phyloP scores from a whole-genome alignment of 2,113 vertebrate species.

The Rousettus leschenaultii region DNA sequence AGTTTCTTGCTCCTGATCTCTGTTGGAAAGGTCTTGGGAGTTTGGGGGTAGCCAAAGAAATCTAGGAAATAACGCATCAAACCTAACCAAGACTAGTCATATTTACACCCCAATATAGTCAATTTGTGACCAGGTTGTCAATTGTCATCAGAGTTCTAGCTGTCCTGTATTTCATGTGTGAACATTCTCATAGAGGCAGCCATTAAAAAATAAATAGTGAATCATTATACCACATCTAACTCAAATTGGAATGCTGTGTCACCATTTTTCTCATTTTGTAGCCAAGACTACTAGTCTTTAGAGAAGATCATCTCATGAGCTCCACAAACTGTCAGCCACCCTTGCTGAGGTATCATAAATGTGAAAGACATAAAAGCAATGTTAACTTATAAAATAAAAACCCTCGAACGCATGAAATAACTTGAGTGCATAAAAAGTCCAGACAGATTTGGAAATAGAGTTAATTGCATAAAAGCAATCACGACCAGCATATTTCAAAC shows the following conservation, averaged over 20 bases:
- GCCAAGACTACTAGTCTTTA: background rate
- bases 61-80: background rate
- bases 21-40: background rate
- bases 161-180: background rate
- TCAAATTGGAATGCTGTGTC: background rate
- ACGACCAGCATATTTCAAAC: slow-evolving; percentile 28
- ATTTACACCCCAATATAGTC: background rate
- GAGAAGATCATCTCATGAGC: background rate
- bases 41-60: background rate
- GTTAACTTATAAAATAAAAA: background rate
- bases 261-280: background rate
- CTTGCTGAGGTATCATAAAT: slow-evolving; percentile 3
- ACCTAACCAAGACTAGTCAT: background rate
- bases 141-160: background rate
- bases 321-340: background rate
- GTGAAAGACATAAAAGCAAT: background rate
- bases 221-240: background rate
- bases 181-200: background rate
- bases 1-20: background rate
- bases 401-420: background rate
- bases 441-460: slow-evolving; percentile 41
- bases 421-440: background rate
- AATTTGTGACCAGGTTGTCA: background rate
- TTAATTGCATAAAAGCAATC: slow-evolving; percentile 7
- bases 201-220: background rate